These are phyloP conservation scores for Trichopoda pennipes DNA, from an alignment of 2,888 invertebrate genomes.

Conservation along the genomic window DNA sequence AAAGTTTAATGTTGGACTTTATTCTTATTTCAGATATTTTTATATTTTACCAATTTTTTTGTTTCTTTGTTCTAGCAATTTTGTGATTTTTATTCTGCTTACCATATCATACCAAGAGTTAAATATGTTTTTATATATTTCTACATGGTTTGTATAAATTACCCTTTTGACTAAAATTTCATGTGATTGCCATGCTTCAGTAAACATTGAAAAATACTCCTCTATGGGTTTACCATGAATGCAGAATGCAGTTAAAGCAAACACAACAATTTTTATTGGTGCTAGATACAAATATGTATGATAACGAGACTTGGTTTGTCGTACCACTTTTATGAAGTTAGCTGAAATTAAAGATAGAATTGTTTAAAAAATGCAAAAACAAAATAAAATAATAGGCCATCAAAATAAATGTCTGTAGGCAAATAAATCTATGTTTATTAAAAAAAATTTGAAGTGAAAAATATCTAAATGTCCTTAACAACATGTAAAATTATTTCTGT, in stretches of 20 bases:
- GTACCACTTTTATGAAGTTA: constrained; percentile 77
- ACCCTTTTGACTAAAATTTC: constrained; percentile 83
- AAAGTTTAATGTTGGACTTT: neutral
- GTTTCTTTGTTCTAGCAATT: constrained; percentile 22
- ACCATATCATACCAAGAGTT: neutral
- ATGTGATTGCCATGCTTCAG: constrained; percentile 82
- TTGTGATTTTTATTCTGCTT: constrained; percentile 11
- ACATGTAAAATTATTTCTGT: no score
- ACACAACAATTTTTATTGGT: constrained; percentile 88
- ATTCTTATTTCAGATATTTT: neutral
- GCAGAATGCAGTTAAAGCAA: constrained; percentile 85
- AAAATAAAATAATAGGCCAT: constrained; percentile 4
- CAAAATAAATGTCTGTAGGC: neutral
- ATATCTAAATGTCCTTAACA: no score
- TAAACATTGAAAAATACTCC: constrained; percentile 81
- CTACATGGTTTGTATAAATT: constrained; percentile 67
- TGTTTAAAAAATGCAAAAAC: constrained; percentile 1
- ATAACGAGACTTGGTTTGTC: constrained; percentile 86
- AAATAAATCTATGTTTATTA: neutral
- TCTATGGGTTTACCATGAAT: constrained; percentile 79
- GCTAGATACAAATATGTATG: constrained; percentile 88
- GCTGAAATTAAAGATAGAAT: constrained; percentile 68
- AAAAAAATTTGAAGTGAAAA: no score
- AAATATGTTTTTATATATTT: neutral
- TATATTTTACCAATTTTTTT: neutral